Conservation (phyloP, 2,888 invertebrate species). For the Drosophila prolongata region DNA sequence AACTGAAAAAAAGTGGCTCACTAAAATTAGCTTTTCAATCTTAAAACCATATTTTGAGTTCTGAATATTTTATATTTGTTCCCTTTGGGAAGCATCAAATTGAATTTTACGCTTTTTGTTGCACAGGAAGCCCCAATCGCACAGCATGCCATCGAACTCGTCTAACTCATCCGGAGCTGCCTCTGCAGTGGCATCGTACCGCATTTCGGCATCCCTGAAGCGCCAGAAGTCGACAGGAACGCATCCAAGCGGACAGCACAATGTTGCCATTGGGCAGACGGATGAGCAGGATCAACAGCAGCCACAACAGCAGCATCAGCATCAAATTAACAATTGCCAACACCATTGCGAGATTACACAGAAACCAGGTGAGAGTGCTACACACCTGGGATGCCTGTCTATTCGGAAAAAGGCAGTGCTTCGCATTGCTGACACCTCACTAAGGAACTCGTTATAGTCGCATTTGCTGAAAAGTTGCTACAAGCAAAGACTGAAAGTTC, state of each 20-base stretch:
- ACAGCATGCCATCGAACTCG: slow-evolving; percentile 45
- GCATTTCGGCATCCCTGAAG: slow-evolving; percentile 74
- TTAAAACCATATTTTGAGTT: too few relatives aligned
- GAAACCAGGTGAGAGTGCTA: slow-evolving; percentile 75
- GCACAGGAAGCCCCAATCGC: slow-evolving; percentile 66
- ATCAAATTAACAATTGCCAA: slow-evolving; percentile 50
- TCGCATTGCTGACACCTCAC: not conserved
- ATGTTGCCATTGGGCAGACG: slow-evolving; percentile 38
- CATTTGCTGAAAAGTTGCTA: slow-evolving; percentile 26
- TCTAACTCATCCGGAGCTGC: slow-evolving; percentile 28
- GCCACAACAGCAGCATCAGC: slow-evolving; percentile 37
- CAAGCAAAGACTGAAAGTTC: slow-evolving; percentile 8
- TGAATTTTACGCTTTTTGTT: too few relatives aligned
- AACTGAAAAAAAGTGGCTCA: too few relatives aligned
- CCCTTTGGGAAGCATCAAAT: too few relatives aligned
- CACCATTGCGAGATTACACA: slow-evolving; percentile 69
- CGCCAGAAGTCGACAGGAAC: slow-evolving; percentile 78
- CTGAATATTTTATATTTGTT: too few relatives aligned
- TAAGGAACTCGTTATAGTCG: slow-evolving; percentile 14
- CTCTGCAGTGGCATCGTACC: slow-evolving; percentile 54
- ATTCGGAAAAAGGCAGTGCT: slow-evolving; percentile 24
- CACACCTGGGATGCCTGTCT: slow-evolving; percentile 6
- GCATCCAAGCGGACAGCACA: slow-evolving; percentile 79
- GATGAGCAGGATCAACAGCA: slow-evolving; percentile 38
- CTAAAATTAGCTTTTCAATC: too few relatives aligned